phyloP scores from a whole-genome alignment of 2,113 vertebrate species.

The Petroica traversi region DNA sequence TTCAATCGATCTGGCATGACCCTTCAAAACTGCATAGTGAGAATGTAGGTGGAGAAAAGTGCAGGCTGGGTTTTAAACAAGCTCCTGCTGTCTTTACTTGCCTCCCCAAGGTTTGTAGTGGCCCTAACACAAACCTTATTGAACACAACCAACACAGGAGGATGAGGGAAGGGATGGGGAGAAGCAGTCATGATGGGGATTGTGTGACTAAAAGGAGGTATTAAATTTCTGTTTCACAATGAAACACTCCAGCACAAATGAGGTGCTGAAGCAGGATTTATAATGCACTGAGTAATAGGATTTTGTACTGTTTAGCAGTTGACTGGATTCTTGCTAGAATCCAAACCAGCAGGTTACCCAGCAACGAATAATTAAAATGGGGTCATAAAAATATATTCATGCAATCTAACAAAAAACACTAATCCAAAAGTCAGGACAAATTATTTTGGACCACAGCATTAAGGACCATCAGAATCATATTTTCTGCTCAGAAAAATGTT shows the following conservation, averaged over 20 bases:
- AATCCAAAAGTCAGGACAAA: neutral
- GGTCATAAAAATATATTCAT: neutral
- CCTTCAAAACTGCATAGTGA: neutral
- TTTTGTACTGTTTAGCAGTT: slow-evolving; percentile 84
- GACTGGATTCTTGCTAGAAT: neutral
- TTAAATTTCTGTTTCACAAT: slow-evolving; percentile 61
- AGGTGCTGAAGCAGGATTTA: slow-evolving; percentile 78
- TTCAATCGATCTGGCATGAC: neutral
- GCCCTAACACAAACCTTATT: neutral
- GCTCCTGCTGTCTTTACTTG: neutral
- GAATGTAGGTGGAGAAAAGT: neutral
- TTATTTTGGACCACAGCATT: neutral
- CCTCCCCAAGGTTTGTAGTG: neutral
- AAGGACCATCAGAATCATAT: neutral
- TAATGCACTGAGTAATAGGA: slow-evolving; percentile 86
- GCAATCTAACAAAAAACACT: neutral
- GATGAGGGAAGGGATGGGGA: neutral
- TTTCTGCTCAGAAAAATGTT: neutral
- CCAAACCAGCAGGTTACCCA: neutral
- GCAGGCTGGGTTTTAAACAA: neutral
- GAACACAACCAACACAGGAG: neutral
- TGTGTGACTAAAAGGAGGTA: slow-evolving; percentile 56
- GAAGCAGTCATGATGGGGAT: neutral
- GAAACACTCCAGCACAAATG: slow-evolving; percentile 65
- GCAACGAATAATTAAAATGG: neutral